phyloP scores from a whole-genome alignment of 2,113 vertebrate species.

The Coptodon rendalli region DNA sequence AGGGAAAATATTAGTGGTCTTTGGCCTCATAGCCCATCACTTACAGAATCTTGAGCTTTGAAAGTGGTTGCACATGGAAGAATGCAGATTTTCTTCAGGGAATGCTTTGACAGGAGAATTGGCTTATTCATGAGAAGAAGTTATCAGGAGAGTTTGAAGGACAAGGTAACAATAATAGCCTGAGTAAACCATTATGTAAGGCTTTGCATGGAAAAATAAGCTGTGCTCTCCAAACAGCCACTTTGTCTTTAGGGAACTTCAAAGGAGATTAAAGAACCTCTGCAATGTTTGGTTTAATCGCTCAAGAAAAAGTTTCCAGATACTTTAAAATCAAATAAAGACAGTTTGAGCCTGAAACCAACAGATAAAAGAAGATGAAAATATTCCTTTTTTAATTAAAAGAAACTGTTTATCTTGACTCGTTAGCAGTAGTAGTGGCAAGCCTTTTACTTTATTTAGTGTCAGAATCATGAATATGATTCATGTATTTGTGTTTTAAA shows the following conservation, averaged over 20 bases:
- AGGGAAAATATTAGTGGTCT: constrained; percentile 37
- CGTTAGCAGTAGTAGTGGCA: neutral
- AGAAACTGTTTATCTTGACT: neutral
- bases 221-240: constrained; percentile 1
- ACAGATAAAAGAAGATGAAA: neutral
- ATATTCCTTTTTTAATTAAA: neutral
- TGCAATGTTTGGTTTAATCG: constrained; percentile 25
- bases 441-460: neutral
- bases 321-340: constrained; percentile 16
- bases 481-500: neutral
- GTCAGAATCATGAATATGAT: neutral
- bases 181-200: constrained; percentile 32
- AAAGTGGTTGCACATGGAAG: constrained; percentile 60
- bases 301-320: constrained; percentile 20
- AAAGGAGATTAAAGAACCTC: constrained; percentile 27
- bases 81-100: constrained; percentile 21
- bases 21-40: constrained; percentile 42
- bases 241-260: constrained; percentile 33
- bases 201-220: constrained; percentile 23
- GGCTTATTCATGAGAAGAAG: constrained; percentile 32
- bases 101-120: constrained; percentile 42
- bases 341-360: neutral
- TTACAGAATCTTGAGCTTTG: constrained; percentile 4
- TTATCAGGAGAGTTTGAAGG: constrained; percentile 36
- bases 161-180: constrained; percentile 50